Base-by-base conservation (phyloP, 2,888 invertebrate genomes). In the Encarsia formosa region DNA sequence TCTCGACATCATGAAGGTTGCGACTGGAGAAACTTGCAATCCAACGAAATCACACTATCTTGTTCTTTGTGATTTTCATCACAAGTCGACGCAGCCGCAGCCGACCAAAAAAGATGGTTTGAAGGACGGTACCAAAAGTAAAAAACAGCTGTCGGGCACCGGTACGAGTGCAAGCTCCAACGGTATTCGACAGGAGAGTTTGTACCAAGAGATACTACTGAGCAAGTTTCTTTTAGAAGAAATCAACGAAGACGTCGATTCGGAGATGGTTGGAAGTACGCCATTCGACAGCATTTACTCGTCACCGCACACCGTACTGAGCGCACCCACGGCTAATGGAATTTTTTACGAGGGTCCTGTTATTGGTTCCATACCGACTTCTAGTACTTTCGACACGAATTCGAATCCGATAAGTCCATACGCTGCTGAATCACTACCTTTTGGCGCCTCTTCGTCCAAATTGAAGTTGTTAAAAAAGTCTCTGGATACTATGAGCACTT, bases 11-110 rank as follows among this genome's bases (percentile, higher is more conserved):
- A 78, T 78, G 73, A 77, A 77, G 52, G 75, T 76, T 26, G 71
- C 67, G 18, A 50, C 53, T 3, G 26, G 18, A 5, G 65, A 71
- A 63, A 64, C 67, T 60, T 61, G 68, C 62, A 70, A 59, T 58
- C 67, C 61, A 56, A 65, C 63, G 49, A 72, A 56, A 60, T 66
- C 61, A 52, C 68, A 67, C 59, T 86, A 84, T 68, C 74, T 86
- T 40, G 77, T 86, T 16, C 80, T 86, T 1, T 86, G 86, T 58
- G 86, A 86, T 64, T 85, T 86, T 75, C 81, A 83, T 67, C 84
- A 83, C 63, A 82, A 81, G 40, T 66, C 74, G 18, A 74, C 77
- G 2, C 76, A 77, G 1, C 75, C 77, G 2, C 77, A 78, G 19
- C 73, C 78, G 0, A 75, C 59, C 6, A 72, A 71, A 46, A 66